These are phyloP conservation scores for Drosophila melanica DNA, from an alignment of 1,140 invertebrate species.

Conservation along the genomic window DNA sequence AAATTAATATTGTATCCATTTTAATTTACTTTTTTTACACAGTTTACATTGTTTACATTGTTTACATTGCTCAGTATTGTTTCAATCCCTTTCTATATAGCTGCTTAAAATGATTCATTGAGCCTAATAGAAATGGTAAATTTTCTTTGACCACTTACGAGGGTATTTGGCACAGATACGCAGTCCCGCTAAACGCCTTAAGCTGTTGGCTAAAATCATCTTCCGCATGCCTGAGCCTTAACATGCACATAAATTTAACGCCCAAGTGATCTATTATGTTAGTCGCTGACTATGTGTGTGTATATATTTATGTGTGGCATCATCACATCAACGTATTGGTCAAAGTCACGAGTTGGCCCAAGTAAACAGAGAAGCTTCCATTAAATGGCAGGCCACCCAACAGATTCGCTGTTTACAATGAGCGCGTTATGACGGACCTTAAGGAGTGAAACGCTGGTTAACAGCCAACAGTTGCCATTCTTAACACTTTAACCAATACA, in stretches of 20 bases:
- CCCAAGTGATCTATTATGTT: slow-evolving; percentile 64
- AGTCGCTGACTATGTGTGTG: slow-evolving; percentile 12
- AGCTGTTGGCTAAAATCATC: slow-evolving; percentile 29
- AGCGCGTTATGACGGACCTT: slow-evolving; percentile 22
- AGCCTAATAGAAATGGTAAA: slow-evolving; percentile 34
- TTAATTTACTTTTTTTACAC: no score
- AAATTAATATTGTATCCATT: no score
- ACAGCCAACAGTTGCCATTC: slow-evolving; percentile 24
- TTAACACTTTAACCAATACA: slow-evolving; percentile 11
- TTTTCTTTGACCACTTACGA: background rate
- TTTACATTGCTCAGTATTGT: no score
- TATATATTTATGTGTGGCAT: slow-evolving; percentile 17
- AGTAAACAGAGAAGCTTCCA: slow-evolving; percentile 51
- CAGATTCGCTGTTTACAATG: slow-evolving; percentile 25
- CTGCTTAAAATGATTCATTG: slow-evolving; percentile 13
- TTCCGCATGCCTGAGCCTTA: slow-evolving; percentile 52
- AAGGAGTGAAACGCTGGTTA: slow-evolving; percentile 11
- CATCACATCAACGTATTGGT: slow-evolving; percentile 29
- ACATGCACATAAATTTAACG: slow-evolving; percentile 66
- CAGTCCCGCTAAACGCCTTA: slow-evolving; percentile 22
- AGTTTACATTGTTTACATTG: no score
- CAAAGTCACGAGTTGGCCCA: slow-evolving; percentile 34
- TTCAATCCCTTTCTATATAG: background rate
- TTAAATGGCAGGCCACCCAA: slow-evolving; percentile 37
- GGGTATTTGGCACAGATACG: slow-evolving; percentile 7